A percentile compares a stretch with the other conserved stretches of the same genome.
Evolutionary conservation across 2,113 vertebrate genomes (phyloP).

Genomic region (Mustela nigripes): DNA sequence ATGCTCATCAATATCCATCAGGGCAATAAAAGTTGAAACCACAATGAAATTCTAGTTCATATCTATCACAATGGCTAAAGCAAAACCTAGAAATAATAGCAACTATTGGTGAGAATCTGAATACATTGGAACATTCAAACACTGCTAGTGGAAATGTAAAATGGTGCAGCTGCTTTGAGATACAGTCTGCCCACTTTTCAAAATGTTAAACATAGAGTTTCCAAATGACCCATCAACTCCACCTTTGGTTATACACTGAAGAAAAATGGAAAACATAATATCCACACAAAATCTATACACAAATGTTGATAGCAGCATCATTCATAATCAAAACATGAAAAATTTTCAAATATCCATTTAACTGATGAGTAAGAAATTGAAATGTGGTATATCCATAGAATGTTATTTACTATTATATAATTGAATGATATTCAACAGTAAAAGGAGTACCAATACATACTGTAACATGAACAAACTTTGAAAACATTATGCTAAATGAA

Average conservation of each 20-base stretch:
- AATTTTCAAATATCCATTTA: background rate
- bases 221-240: background rate
- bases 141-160: background rate
- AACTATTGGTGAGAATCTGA: background rate
- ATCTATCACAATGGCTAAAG: background rate
- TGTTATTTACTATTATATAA: background rate
- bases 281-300: background rate
- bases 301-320: background rate
- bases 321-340: background rate
- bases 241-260: background rate
- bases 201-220: background rate
- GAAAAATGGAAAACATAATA: background rate
- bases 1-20: background rate
- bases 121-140: fast-evolving
- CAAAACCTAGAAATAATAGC: background rate
- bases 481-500: background rate
- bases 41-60: background rate
- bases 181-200: background rate
- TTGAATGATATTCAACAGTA: background rate
- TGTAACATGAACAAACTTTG: background rate
- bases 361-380: background rate
- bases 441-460: background rate
- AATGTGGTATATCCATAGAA: background rate
- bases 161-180: background rate
- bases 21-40: background rate